Base-by-base conservation (phyloP, 2,797 vertebrate species). In the Meda fulgida region DNA sequence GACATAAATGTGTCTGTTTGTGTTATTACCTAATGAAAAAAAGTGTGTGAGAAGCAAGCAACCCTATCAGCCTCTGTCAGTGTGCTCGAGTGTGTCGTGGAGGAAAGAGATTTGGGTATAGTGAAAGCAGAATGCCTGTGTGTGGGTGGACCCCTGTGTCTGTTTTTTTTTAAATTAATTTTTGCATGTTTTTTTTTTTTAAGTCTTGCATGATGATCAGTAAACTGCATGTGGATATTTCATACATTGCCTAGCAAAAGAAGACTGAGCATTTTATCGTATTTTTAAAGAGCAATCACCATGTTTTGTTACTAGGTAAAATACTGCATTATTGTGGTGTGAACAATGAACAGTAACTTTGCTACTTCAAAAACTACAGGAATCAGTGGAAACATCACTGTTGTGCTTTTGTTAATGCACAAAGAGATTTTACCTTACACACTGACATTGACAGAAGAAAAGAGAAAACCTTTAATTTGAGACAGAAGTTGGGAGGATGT, bases 381-480 rank as follows among this genome's bases (percentile, higher is more conserved):
- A 84, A 78, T 84, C 34, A 40, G 40, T 36, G 21, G 26, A 80
- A 71, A 51, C 29, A 51, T 81, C 23, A 70, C 34, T 67, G 43
- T 16, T 53, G 36, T 18, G 51, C 34, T 58, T 14, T 23, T 23
- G 5, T 36, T 55, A n/a, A 71, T 55, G 31, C 9, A 38, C 2
- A n/a, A 58, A 65, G 76, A 89, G 71, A 90, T 89, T 87, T 83
- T 81, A 80, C 88, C 78, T 88, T 21, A 87, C 89, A 88, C 88
- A 78, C 84, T n/a, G 85, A 63, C 83, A 78, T 89, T 76, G 75
- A 89, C 87, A 89, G 86, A 83, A 90, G 88, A 85, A 67, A 55
- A 19, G 46, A 8, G 31, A 60, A 83, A 9, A 84, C 60, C 83
- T 91, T 90, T 90, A 73, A 91, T 92, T 89, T 92, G 29, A 75